Percentiles rank a stretch among this genome's conserved stretches.
Conservation (phyloP, 2,113 vertebrate species). For the Cyanistes caeruleus region DNA sequence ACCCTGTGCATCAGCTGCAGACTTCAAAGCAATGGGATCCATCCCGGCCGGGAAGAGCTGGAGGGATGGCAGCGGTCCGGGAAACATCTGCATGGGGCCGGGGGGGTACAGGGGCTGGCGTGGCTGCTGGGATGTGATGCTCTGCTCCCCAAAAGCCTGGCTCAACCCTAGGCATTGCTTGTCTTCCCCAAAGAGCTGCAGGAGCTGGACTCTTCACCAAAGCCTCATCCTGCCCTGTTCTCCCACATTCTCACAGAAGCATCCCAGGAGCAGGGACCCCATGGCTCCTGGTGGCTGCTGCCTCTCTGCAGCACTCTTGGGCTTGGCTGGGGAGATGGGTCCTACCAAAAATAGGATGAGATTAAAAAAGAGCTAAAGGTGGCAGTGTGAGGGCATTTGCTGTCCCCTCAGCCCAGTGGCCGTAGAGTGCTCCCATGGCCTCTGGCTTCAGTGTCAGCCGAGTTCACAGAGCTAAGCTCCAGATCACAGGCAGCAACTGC, state of each 20-base stretch:
- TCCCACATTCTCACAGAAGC: accelerated
- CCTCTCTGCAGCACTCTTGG: accelerated
- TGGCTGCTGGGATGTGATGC: background rate
- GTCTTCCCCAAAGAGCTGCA: background rate
- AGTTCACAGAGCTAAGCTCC: background rate
- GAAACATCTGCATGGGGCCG: background rate
- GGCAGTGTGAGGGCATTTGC: background rate
- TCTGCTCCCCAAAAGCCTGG: background rate
- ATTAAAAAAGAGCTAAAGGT: background rate
- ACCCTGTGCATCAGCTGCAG: background rate
- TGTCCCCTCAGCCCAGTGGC: background rate
- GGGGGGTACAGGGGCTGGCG: accelerated
- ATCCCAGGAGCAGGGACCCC: background rate
- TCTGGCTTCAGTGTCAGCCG: background rate
- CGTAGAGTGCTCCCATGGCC: accelerated
- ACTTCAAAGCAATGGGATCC: background rate
- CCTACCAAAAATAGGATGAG: background rate
- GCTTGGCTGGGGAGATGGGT: background rate
- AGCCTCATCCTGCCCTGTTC: background rate
- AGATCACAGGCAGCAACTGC: background rate
- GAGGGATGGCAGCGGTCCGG: background rate
- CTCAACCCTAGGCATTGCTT: background rate
- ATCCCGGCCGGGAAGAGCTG: background rate
- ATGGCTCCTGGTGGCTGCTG: accelerated
- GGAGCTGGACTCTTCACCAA: background rate